These are phyloP conservation scores for Cryptophagus acutangulus DNA, from an alignment of 2,888 invertebrate genomes.

Conservation along the genomic window DNA sequence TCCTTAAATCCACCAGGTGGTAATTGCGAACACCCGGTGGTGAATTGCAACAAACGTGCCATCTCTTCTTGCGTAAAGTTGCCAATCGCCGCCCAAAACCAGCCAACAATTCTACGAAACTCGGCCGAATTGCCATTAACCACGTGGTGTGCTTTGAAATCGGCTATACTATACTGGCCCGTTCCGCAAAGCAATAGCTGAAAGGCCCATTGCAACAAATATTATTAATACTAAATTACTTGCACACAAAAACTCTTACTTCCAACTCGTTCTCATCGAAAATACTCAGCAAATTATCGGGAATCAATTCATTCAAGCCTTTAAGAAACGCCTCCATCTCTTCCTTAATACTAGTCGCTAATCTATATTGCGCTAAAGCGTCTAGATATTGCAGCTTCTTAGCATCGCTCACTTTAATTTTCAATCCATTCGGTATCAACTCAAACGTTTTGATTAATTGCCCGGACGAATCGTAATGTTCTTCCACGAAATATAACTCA, in stretches of 20 bases:
- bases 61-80: slow-evolving; percentile 90
- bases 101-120: slow-evolving; percentile 78
- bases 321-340: slow-evolving; percentile 86
- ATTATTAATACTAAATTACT: slow-evolving; percentile 24
- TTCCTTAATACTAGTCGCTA: slow-evolving; percentile 73
- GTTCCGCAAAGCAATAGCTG: slow-evolving; percentile 89
- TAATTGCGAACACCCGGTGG: slow-evolving; percentile 87
- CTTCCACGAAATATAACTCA: slow-evolving; percentile 85
- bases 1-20: slow-evolving; percentile 88
- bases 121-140: slow-evolving; percentile 76
- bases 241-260: slow-evolving; percentile 51
- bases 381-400: slow-evolving; percentile 82
- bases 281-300: slow-evolving; percentile 87
- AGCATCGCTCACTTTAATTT: slow-evolving; percentile 66
- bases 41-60: slow-evolving; percentile 87
- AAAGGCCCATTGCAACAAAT: slow-evolving; percentile 41
- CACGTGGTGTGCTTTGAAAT: slow-evolving; percentile 84
- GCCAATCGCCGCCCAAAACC: slow-evolving; percentile 88
- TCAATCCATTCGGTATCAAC: slow-evolving; percentile 76
- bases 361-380: slow-evolving; percentile 81
- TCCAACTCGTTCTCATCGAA: slow-evolving; percentile 96
- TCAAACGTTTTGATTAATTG: slow-evolving; percentile 75
- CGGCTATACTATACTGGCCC: slow-evolving; percentile 84
- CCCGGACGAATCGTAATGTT: slow-evolving; percentile 76
- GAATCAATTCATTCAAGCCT: slow-evolving; percentile 86